Base-by-base conservation (phyloP, 1,140 invertebrate species). In the Drosophila tsacasi region DNA sequence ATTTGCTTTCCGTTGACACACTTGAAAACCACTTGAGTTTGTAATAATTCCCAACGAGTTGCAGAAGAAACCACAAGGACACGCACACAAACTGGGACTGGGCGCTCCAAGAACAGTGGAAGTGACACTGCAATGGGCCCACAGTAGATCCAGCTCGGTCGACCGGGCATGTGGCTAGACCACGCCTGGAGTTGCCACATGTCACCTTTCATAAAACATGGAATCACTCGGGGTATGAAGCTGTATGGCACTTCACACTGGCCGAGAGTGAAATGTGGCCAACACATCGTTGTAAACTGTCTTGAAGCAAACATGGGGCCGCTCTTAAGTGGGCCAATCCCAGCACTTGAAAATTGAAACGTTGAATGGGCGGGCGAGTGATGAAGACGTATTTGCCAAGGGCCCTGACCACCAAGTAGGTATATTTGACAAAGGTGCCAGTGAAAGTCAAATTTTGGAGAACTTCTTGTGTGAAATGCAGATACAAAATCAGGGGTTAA, bases 181-280 rank as follows among this genome's bases (percentile, higher is more conserved):
- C 57, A 57, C 77, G 79, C 63, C 83, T 86, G 85, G 65, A 83
- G 83, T 83, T 87, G 84, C 77, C 84, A 83, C 68, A 87, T 87
- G 84, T 90, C 84, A 89, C 77, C 77, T 89, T 73, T 89, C 81
- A 89, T 90, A 84, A 84, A 90, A 90, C 85, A 78, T 90, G 79
- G 83, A 89, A 84, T 89, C 84, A 90, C 81, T 90, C 69, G 81
- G 78, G 63, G 39, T 65, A 57, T 76, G 42, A 67, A 76, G 81
- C 65, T 81, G 74, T 80, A 47, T 54, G 55, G 39, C 49, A 52
- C 73, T 66, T 64, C 50, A 61, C 55, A 73, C 71, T 57, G 42
- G 59, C 71, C 72, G 39, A 52, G 71, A 64, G 39, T 57, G 40
- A 60, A 44, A 74, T 75, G 72, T 69, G 74, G 75, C 64, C 57